Conservation (phyloP, 2,888 invertebrate genomes). For the Caenorhabditis macrosperma region DNA sequence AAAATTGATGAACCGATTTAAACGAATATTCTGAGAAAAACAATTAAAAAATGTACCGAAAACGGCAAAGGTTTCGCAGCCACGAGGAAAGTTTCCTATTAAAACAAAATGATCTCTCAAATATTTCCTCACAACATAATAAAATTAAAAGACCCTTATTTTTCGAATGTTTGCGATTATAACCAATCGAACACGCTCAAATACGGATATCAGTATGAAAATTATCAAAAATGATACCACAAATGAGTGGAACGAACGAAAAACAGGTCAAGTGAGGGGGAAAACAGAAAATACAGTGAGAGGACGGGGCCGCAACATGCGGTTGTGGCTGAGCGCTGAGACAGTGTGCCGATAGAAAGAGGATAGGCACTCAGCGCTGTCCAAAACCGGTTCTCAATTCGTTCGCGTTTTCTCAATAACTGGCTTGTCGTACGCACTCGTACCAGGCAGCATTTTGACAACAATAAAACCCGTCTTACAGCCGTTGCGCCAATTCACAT, state of each 20-base stretch:
- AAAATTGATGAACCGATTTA: too few relatives aligned
- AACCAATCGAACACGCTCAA: too few relatives aligned
- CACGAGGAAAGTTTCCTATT: too few relatives aligned
- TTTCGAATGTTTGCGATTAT: too few relatives aligned
- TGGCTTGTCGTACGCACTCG: constrained; percentile 51
- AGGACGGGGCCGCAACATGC: background rate
- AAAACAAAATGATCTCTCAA: too few relatives aligned
- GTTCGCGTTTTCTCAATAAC: constrained; percentile 63
- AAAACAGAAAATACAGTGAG: constrained; percentile 26
- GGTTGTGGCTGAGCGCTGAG: constrained; percentile 22
- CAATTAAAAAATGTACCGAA: too few relatives aligned
- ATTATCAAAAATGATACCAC: background rate
- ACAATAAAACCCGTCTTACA: constrained; percentile 63
- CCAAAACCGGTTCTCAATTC: constrained; percentile 61
- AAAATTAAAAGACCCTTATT: too few relatives aligned
- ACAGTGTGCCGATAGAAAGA: constrained; percentile 32
- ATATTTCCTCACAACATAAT: too few relatives aligned
- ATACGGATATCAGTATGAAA: background rate
- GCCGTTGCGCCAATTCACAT: constrained; percentile 39
- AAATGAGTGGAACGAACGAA: constrained; percentile 23
- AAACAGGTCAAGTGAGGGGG: constrained; percentile 29
- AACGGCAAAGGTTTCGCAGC: too few relatives aligned
- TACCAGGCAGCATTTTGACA: constrained; percentile 44
- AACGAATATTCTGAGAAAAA: too few relatives aligned
- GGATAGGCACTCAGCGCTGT: constrained; percentile 17